These are phyloP conservation scores for Spondyliosoma cantharus DNA, from an alignment of 2,797 vertebrate species.

Conservation along the genomic window DNA sequence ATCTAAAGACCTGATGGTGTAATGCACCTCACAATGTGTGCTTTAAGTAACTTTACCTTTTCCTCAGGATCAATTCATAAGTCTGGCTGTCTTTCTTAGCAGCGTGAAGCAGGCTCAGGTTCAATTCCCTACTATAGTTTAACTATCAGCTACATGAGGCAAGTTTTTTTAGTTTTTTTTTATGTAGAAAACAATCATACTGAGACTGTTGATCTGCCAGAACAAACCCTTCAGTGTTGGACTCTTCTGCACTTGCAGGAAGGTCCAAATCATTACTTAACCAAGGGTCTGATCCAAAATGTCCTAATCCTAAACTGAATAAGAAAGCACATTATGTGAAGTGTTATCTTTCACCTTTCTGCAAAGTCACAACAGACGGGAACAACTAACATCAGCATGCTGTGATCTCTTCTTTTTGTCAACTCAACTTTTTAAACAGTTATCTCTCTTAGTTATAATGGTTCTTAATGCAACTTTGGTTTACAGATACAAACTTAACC, in stretches of 20 bases:
- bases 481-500: no score
- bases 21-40: constrained; percentile 2
- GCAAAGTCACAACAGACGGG: constrained; percentile 13
- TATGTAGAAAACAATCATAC: constrained; percentile 37
- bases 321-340: neutral
- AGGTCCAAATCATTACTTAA: constrained; percentile 32
- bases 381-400: neutral
- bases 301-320: constrained; percentile 27
- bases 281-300: constrained; percentile 29
- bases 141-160: constrained; percentile 26
- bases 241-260: constrained; percentile 3
- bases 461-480: neutral
- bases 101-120: constrained; percentile 16
- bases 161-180: constrained; percentile 53
- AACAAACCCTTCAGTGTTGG: constrained; percentile 39
- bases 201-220: constrained; percentile 40
- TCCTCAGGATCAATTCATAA: constrained; percentile 26
- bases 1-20: constrained; percentile 38
- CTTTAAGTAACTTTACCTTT: constrained; percentile 11
- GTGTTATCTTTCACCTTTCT: constrained; percentile 3
- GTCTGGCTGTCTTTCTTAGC: constrained; percentile 6
- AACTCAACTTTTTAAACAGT: neutral
- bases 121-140: constrained; percentile 26
- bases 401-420: neutral
- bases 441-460: neutral